Percentiles rank a stretch among this genome's conserved stretches.
Evolutionary conservation across 2,113 vertebrate species (phyloP).

Genomic region (Odobenus rosmarus): DNA sequence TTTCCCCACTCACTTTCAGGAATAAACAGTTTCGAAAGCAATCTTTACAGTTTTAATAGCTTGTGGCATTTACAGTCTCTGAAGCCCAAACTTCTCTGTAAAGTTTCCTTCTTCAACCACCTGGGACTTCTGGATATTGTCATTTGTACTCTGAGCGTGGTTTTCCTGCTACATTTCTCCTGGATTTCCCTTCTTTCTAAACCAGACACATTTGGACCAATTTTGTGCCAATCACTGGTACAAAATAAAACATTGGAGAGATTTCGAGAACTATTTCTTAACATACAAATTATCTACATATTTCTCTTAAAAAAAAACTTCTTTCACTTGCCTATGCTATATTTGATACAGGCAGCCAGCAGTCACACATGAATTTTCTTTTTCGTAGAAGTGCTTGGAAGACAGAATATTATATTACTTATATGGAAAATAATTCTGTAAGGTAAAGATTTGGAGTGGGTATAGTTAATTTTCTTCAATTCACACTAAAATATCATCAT

Average conservation of each 20-base stretch:
- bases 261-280: not conserved
- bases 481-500: not conserved
- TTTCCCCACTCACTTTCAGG: constrained; percentile 65
- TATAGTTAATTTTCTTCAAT: not conserved
- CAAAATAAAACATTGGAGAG: not conserved
- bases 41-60: constrained; percentile 70
- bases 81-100: constrained; percentile 52
- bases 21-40: constrained; percentile 67
- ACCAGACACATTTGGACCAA: not conserved
- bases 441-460: not conserved
- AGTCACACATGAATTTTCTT: not conserved
- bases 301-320: not conserved
- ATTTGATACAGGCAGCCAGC: not conserved
- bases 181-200: not conserved
- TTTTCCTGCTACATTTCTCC: not conserved
- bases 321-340: not conserved
- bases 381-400: not conserved
- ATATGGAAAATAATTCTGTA: not conserved
- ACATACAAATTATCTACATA: not conserved
- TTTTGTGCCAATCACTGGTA: not conserved
- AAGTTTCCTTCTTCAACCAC: constrained; percentile 45
- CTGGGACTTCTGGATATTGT: not conserved
- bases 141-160: not conserved
- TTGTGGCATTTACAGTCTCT: constrained; percentile 56
- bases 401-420: not conserved